Percentiles rank a stretch among this genome's conserved stretches.
These are phyloP conservation scores for Beaufortia kweichowensis DNA, from an alignment of 2,113 vertebrate genomes.

Conservation along the genomic window DNA sequence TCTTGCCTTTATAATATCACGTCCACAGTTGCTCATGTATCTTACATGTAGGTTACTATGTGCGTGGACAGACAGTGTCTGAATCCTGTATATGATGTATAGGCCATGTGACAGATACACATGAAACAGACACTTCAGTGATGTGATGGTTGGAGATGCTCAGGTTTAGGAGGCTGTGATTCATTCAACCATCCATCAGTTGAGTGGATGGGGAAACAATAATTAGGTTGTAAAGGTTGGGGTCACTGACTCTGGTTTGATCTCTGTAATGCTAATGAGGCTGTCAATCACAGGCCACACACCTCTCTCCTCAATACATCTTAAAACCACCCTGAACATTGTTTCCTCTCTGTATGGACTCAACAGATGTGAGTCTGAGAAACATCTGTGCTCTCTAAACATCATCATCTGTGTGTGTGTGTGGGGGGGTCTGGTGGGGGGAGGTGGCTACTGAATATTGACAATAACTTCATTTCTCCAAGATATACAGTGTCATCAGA, in stretches of 20 bases:
- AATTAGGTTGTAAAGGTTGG: constrained; percentile 27
- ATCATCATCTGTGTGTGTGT: not conserved
- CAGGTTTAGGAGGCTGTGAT: constrained; percentile 21
- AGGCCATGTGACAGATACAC: not conserved
- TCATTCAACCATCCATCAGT: constrained; percentile 43
- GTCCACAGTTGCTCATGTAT: too few relatives aligned
- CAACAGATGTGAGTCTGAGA: constrained; percentile 2
- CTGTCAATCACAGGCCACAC: constrained; percentile 28
- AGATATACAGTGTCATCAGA: too few relatives aligned
- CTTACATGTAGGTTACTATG: too few relatives aligned
- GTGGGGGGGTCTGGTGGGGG: too few relatives aligned
- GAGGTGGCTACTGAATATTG: not conserved
- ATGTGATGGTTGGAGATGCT: too few relatives aligned
- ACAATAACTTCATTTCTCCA: too few relatives aligned
- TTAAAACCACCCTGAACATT: constrained; percentile 27
- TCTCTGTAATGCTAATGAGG: constrained; percentile 50
- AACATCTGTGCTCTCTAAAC: constrained; percentile 16
- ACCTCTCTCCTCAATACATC: constrained; percentile 8
- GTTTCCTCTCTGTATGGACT: too few relatives aligned
- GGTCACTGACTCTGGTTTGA: constrained; percentile 47
- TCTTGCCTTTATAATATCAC: too few relatives aligned
- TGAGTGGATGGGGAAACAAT: constrained; percentile 39
- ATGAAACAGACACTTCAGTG: not conserved
- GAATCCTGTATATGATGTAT: too few relatives aligned
- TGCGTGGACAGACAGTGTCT: not conserved